These are phyloP conservation scores for Gobio occitaniae DNA, from an alignment of 2,797 vertebrate species.

Conservation along the genomic window DNA sequence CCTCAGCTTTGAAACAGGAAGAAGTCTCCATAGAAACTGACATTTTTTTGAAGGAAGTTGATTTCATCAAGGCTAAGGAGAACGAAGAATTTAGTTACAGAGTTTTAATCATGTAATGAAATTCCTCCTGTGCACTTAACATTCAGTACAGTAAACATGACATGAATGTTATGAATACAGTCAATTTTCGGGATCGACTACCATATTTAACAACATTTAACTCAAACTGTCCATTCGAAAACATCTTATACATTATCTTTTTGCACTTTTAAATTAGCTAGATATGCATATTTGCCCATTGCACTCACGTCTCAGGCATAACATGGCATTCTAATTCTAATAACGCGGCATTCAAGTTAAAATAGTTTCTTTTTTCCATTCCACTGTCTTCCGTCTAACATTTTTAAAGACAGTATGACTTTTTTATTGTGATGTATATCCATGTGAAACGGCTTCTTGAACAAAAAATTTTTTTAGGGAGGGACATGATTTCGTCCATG, in stretches of 20 bases:
- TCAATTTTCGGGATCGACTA: not conserved
- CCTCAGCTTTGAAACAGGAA: conserved; percentile 49
- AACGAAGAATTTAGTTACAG: conserved; percentile 38
- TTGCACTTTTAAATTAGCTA: not conserved
- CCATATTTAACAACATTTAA: not conserved
- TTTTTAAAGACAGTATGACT: too few relatives aligned
- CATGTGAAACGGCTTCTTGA: too few relatives aligned
- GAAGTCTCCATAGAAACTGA: conserved; percentile 62
- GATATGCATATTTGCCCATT: not conserved
- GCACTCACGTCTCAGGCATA: too few relatives aligned
- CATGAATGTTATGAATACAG: not conserved
- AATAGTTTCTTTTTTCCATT: too few relatives aligned
- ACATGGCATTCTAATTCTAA: not conserved
- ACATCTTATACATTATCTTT: too few relatives aligned
- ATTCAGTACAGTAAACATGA: not conserved
- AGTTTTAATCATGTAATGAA: not conserved
- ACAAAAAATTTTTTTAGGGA: too few relatives aligned
- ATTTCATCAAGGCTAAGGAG: conserved; percentile 45
- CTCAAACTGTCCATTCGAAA: too few relatives aligned
- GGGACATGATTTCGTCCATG: not conserved
- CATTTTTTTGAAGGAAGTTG: conserved; percentile 50
- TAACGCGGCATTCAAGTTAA: too few relatives aligned
- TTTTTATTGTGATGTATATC: not conserved
- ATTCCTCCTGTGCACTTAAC: not conserved
- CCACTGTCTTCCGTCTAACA: too few relatives aligned